These are phyloP conservation scores for Condylura cristata DNA, from an alignment of 2,113 vertebrate genomes.

Conservation along the genomic window DNA sequence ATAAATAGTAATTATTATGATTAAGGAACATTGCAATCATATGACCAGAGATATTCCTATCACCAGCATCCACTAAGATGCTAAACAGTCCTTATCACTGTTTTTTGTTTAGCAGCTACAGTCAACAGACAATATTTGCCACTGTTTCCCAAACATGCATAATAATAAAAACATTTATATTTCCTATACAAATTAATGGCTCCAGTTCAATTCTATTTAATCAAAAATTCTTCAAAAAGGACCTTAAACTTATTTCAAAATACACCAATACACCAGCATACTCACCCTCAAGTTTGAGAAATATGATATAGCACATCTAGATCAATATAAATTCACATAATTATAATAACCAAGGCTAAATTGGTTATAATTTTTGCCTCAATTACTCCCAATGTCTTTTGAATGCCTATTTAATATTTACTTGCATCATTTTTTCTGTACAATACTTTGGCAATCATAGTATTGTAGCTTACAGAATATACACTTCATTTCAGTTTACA, in stretches of 20 bases:
- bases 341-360: not conserved
- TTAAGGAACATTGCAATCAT: not conserved
- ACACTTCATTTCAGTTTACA: not conserved
- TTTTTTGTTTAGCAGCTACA: not conserved
- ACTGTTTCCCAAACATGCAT: not conserved
- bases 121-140: not conserved
- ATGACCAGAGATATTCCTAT: not conserved
- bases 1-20: not conserved
- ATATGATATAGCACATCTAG: not conserved
- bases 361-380: not conserved
- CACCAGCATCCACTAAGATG: not conserved
- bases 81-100: not conserved
- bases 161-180: not conserved
- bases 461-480: not conserved
- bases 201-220: not conserved
- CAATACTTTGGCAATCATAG: not conserved
- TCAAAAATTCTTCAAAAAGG: conserved; percentile 2
- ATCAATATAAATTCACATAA: not conserved
- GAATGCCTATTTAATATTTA: not conserved
- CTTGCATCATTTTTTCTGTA: not conserved
- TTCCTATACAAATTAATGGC: not conserved
- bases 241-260: not conserved
- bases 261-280: not conserved
- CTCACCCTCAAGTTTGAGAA: not conserved
- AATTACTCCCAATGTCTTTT: not conserved